Base-by-base conservation (phyloP, 2,113 vertebrate species). In the Spilogale gracilis region DNA sequence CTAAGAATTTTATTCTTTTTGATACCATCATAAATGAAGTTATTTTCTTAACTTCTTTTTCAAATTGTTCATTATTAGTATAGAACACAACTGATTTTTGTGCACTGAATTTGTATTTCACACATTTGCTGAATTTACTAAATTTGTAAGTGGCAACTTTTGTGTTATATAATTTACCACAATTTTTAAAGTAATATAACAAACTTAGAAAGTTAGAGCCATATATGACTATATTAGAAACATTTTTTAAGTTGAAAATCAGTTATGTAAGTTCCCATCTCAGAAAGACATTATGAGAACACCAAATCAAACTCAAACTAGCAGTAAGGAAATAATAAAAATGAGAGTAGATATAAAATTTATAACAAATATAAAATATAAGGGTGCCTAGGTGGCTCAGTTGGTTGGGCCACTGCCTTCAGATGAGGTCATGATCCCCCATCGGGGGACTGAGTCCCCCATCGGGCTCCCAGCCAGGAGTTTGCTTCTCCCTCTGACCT, bases 41-140 rank as follows among this genome's bases (percentile, higher is more conserved):
- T 67, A 60, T 95, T 69, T 94, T 58, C 38, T 74, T 85, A 54
- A 85, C 67, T 86, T 78, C n/a, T 43, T 89, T 83, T 89, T 80
- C 20, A 90, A 63, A 74, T 45, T 89, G 48, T 89, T 95, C 25
- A 27, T 76, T 76, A 67, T 17, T 83, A 48, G 4, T 56, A 83
- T 25, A 83, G n/a, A 74, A 83, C 17, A 63, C n/a, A 48, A 14
- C 6, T 74, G 81, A 90, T 83, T 83, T 89, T 83, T 63, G 23
- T 60, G 25, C 65, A 30, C 58, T 86, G 32, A 58, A 52, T 92
- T 91, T 80, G 17, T 60, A 86, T 80, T 69, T 79, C 45, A 79
- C 61, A 71, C 7, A 9, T 71, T 95, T 54, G 73, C 25, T 86
- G 50, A 86, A 91, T 71, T 91, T 81, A 50, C 80, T 80, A 86